Evolutionary conservation across 2,797 vertebrate genomes (phyloP), one percentile per base, ranked within the genome.

Genomic region (Mergus octosetaceus): DNA sequence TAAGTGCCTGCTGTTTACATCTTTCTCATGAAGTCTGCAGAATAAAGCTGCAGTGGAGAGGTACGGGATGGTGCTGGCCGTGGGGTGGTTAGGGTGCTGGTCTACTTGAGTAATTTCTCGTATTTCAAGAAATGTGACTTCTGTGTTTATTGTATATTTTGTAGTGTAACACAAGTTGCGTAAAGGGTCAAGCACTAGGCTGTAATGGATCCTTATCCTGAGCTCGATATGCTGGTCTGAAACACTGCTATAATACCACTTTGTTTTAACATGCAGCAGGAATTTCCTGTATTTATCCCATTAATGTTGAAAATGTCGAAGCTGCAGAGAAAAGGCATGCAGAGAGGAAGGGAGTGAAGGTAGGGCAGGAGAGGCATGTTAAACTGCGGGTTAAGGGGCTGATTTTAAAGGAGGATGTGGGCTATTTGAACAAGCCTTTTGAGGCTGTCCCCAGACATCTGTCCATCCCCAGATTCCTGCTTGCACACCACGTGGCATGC

Each of bases 1-100:
- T 93, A 96, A 96, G 92, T 95, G 78, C 93, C 87, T 95, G 95
- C 90, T 95, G 96, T 94, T 96, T 90, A 72, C 94, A 85, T 96
- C 94, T 96, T 93, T 94, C 93, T 97, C 93, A 75, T 95, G 95
- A 96, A 96, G 84, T 93, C 73, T 95, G 95, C 91, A 77, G 86
- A 94, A 92, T 66, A 89, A 81, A 92, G 81, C 84, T 94, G 83
- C 45, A 51, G 83, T 47, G 86, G 61, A 74, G 83, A 71, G 77
- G 78, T 79, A 16, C 53, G 38, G 82, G 43, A 8, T 5, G 56
- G 49, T 41, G 30, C 66, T 58, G 56, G 38, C 17, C 27, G 22
- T 2, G 53, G 61, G 78, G 10, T n/a, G 62, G 12, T 11, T 53
- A 14, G 32, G 47, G 72, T 8, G 2, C 28, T 57, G 75, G 5